phyloP scores from a whole-genome alignment of 2,888 invertebrate genomes.

The Sisyra terminalis region DNA sequence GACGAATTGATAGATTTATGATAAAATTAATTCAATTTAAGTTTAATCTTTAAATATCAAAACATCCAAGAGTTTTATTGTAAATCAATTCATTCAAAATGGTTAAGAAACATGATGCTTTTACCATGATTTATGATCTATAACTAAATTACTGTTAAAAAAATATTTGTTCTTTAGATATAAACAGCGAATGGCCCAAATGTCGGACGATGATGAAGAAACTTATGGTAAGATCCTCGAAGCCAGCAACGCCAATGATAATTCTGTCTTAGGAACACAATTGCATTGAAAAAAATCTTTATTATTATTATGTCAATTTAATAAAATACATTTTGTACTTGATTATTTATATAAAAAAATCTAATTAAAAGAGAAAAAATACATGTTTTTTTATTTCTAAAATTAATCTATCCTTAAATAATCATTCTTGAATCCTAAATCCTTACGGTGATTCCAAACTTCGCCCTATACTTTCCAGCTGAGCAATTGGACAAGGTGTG shows the following conservation, averaged over 20 bases:
- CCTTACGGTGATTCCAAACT: constrained; percentile 23
- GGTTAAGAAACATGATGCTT: too few species aligned
- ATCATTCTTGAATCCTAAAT: not conserved
- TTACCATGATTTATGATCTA: too few species aligned
- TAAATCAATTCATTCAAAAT: too few species aligned
- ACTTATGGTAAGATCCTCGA: constrained; percentile 20
- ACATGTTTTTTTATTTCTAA: not conserved
- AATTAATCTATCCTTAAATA: not conserved
- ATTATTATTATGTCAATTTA: not conserved
- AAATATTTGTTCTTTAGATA: constrained; percentile 40
- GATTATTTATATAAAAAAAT: not conserved
- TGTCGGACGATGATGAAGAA: constrained; percentile 63
- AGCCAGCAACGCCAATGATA: constrained; percentile 21
- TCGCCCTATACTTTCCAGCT: constrained; percentile 27
- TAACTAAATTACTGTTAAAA: not conserved
- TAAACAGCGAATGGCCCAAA: constrained; percentile 61
- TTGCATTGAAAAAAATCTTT: not conserved
- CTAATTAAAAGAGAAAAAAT: not conserved
- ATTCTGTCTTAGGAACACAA: constrained; percentile 21
- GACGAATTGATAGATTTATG: too few species aligned
- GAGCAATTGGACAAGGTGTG: constrained; percentile 21
- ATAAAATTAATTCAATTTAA: too few species aligned
- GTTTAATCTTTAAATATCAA: too few species aligned
- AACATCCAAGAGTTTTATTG: too few species aligned
- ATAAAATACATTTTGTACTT: too few species aligned